Evolutionary conservation across 2,888 invertebrate species (phyloP), one percentile per base, ranked within the genome.

Genomic region (Meganola albula): DNA sequence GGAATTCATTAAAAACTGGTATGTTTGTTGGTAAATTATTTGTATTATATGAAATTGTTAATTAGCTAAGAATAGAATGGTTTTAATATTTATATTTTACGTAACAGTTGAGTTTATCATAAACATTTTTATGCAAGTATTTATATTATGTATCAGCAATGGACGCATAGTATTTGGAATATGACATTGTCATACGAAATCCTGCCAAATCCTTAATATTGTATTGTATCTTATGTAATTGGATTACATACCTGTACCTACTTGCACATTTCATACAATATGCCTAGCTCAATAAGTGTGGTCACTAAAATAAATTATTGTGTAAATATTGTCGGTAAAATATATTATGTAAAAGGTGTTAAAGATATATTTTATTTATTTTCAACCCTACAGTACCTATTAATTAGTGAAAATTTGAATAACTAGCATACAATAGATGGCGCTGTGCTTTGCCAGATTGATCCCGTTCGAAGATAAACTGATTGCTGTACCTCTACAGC

Each of bases 301-400:
- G 80, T 82, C 83, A 85, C 83, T 76, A 67, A 75, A 78, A 71
- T 67, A 75, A 78, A 73, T 66, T 68, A 77, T 75, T 78, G 70
- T 85, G 85, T 85, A 85, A 82, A 85, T 85, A 85, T 80, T 77
- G 68, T 80, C 79, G 74, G 75, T 84, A 80, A 84, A 79, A 82
- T 84, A 84, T 74, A n/a, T n/a, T n/a, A 83, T 83, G 82, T 83
- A 80, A 84, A 84, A 80, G 71, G 77, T 80, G 83, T 82, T 80
- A 77, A 63, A 44, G 7, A 52, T 24, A 40, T 33, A 23, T 53
- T 54, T 59, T 44, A 53, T 56, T 57, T 57, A 66, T 57, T 49
- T 49, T 42, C 50, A 34, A n/a, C n/a, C n/a, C n/a, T n/a, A n/a
- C n/a, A n/a, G n/a, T n/a, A n/a, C n/a, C n/a, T n/a, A n/a, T n/a